A percentile compares a stretch with the other conserved stretches of the same genome.
phyloP scores from a whole-genome alignment of 2,113 vertebrate genomes.

The Gadus chalcogrammus region DNA sequence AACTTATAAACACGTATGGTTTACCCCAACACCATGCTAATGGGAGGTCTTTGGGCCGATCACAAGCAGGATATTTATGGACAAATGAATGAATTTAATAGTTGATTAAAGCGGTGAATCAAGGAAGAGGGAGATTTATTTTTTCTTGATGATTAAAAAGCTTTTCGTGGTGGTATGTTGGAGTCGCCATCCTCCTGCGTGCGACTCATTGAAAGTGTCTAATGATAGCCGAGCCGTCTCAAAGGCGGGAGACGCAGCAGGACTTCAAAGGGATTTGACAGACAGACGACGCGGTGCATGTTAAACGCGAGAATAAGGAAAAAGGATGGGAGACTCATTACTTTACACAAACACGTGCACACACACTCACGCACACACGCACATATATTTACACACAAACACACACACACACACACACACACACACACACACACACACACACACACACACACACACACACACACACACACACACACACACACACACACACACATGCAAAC shows the following conservation, averaged over 20 bases:
- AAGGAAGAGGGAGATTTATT: conserved; percentile 34
- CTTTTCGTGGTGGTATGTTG: conserved; percentile 25
- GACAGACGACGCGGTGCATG: conserved; percentile 58
- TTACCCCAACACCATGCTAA: conserved; percentile 12
- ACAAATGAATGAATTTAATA: conserved; percentile 42
- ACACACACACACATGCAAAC: conserved; percentile 6
- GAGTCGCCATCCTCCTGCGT: conserved; percentile 49
- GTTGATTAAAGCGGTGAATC: conserved; percentile 34
- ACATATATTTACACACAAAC: neutral
- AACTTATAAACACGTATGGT: neutral
- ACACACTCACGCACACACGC: no score
- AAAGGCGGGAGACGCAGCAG: conserved; percentile 57
- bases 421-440: no score
- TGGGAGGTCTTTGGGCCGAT: conserved; percentile 29
- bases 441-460: no score
- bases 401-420: no score
- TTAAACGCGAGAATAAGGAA: conserved; percentile 62
- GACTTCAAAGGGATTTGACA: conserved; percentile 67
- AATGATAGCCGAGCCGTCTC: conserved; percentile 57
- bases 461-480: neutral
- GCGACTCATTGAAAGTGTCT: conserved; percentile 57
- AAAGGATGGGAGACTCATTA: conserved; percentile 30
- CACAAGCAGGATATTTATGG: conserved; percentile 45
- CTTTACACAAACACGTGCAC: neutral
- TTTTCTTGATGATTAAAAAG: conserved; percentile 61